Base-by-base conservation (phyloP, 2,797 vertebrate genomes). In the Danio albolineatus region DNA sequence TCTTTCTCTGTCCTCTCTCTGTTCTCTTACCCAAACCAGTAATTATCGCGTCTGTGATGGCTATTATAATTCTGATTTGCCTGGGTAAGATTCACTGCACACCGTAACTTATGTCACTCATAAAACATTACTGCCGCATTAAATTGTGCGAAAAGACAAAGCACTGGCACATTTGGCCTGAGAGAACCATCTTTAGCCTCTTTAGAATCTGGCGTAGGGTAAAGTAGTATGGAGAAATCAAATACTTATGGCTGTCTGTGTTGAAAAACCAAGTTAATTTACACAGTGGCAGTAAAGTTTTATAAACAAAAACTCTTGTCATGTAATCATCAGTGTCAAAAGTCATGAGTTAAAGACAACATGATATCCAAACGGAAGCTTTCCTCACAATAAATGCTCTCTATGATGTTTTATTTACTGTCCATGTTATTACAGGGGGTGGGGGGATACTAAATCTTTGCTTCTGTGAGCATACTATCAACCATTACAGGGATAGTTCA, bases 51-150 rank as follows among this genome's bases (percentile, higher is more conserved):
- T 99, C 95, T 99, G 97, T 95, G 98, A 99, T 88, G 98, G 97
- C 95, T 99, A 99, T 97, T 99, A 99, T 99, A 99, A 99, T 98
- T 98, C 97, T 92, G 97, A 99, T 97, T 99, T 99, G 94, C 97
- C 97, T 91, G 97, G 98, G 98, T 99, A 99, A 99, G 98, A 95
- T 94, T 93, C 94, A 92, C 92, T 92, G 91, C 94, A 91, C 93
- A 93, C 95, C 94, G 76, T 70, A 73, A 71, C 65, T 61, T 78
- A 71, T 12, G 71, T 70, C 19, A 48, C 69, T 80, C 73, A 84
- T 82, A 75, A 84, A 84, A 78, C 67, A 73, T 82, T 80, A 84
- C 65, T 56, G 62, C 72, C 39, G 59, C 53, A 76, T 54, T 77
- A 70, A 73, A 80, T 83, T 78, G 80, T 62, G 53, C 60, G 60